Conservation (phyloP, 1,140 invertebrate genomes). For the Heliothis virescens region DNA sequence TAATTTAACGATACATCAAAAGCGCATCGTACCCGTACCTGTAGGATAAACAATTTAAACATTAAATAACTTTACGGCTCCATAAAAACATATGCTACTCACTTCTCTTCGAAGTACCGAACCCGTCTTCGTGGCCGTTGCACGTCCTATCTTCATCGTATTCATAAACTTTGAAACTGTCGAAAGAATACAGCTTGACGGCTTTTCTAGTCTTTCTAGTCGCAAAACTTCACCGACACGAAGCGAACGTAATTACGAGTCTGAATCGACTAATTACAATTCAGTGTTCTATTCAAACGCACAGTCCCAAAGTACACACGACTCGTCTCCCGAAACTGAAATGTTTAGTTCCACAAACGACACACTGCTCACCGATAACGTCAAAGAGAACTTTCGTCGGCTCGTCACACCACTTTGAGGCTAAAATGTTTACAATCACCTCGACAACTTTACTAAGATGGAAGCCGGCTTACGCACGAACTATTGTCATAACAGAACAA, state of each 20-base stretch:
- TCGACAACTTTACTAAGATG: slow-evolving; percentile 62
- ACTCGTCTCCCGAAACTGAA: slow-evolving; percentile 12
- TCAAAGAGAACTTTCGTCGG: slow-evolving; percentile 64
- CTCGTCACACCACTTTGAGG: slow-evolving; percentile 49
- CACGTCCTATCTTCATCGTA: slow-evolving; percentile 79
- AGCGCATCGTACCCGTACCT: slow-evolving; percentile 33
- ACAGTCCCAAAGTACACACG: slow-evolving; percentile 39
- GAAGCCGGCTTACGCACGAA: slow-evolving; percentile 71
- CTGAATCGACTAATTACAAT: slow-evolving; percentile 24
- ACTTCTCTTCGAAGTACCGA: slow-evolving; percentile 80
- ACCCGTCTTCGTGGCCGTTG: slow-evolving; percentile 78
- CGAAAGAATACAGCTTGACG: slow-evolving; percentile 85
- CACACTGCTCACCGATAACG: slow-evolving; percentile 54
- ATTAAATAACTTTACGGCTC: slow-evolving; percentile 52
- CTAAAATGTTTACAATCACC: slow-evolving; percentile 65
- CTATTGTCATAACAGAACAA: slow-evolving; percentile 70
- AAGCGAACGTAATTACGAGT: slow-evolving; percentile 17
- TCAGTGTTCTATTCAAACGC: slow-evolving; percentile 7
- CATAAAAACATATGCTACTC: slow-evolving; percentile 64
- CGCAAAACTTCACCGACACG: slow-evolving; percentile 40
- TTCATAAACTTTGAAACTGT: slow-evolving; percentile 83
- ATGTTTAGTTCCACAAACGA: slow-evolving; percentile 56
- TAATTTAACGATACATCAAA: slow-evolving; percentile 50
- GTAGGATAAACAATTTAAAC: slow-evolving; percentile 50
- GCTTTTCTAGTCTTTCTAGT: slow-evolving; percentile 63